phyloP scores from a whole-genome alignment of 2,888 invertebrate species.

The Nomada flava region DNA sequence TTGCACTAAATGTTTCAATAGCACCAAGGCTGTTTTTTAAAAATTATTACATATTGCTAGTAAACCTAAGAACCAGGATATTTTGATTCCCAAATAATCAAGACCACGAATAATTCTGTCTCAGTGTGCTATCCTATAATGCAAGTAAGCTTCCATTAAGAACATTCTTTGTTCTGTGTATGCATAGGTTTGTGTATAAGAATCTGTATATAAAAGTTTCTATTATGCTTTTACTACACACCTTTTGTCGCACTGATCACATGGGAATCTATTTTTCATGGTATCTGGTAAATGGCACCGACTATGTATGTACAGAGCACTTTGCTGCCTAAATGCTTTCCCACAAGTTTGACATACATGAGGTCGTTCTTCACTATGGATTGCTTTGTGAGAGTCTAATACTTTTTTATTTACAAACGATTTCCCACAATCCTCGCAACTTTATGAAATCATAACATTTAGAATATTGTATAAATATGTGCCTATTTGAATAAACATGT shows the following conservation, averaged over 20 bases:
- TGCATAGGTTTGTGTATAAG: neutral
- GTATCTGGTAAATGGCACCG: conserved; percentile 86
- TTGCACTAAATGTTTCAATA: no score
- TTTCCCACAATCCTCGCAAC: conserved; percentile 86
- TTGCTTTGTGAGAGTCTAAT: conserved; percentile 84
- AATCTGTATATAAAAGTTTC: neutral
- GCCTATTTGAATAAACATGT: conserved; percentile 78
- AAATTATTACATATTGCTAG: no score
- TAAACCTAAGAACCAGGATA: no score
- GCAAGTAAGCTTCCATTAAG: no score
- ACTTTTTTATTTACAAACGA: conserved; percentile 85
- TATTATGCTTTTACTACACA: conserved; percentile 54
- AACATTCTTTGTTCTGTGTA: neutral
- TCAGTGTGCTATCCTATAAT: no score
- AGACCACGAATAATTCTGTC: no score
- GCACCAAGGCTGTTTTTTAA: no score
- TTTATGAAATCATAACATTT: conserved; percentile 57
- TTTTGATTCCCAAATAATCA: no score
- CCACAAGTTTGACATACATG: conserved; percentile 86
- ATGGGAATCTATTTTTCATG: conserved; percentile 86
- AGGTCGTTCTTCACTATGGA: conserved; percentile 85
- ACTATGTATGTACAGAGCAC: conserved; percentile 85
- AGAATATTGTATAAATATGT: conserved; percentile 22
- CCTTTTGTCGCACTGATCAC: conserved; percentile 87
- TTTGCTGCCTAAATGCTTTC: conserved; percentile 86